Evolutionary conservation across 2,113 vertebrate species (phyloP).

Genomic region (Plecotus auritus): DNA sequence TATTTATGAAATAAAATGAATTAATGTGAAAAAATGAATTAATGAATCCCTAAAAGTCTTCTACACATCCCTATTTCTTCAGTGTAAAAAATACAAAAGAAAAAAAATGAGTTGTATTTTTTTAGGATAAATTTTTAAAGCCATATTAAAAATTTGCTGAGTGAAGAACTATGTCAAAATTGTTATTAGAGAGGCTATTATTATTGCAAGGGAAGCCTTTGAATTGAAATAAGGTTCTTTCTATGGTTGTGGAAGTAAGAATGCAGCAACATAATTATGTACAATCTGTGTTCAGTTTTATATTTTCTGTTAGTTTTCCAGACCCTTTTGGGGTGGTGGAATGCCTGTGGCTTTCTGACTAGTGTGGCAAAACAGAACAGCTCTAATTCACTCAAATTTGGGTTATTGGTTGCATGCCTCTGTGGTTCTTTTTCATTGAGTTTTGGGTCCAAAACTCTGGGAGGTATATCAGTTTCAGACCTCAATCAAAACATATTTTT

Average conservation of each 20-base stretch:
- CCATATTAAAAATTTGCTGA: neutral
- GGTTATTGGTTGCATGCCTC: conserved; percentile 60
- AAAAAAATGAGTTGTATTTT: neutral
- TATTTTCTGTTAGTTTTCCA: conserved; percentile 37
- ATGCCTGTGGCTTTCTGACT: conserved; percentile 70
- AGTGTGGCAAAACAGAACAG: conserved; percentile 48
- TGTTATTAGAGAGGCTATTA: neutral
- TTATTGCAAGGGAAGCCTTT: neutral
- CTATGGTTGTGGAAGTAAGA: neutral
- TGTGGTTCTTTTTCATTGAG: conserved; percentile 58
- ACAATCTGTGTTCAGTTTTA: neutral
- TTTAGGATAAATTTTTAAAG: neutral
- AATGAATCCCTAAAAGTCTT: neutral
- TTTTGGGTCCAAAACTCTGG: conserved; percentile 52
- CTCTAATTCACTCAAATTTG: conserved; percentile 62
- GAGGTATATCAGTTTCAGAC: conserved; percentile 69
- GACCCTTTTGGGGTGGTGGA: conserved; percentile 28
- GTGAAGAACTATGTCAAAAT: neutral
- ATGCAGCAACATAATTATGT: neutral
- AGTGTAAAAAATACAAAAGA: neutral
- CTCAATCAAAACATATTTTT: conserved; percentile 63
- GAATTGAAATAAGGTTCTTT: conserved; percentile 18
- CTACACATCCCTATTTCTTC: neutral
- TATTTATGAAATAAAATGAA: neutral
- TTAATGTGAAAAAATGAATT: neutral